phyloP scores from a whole-genome alignment of 2,888 invertebrate species.

The Sacculina carcini region DNA sequence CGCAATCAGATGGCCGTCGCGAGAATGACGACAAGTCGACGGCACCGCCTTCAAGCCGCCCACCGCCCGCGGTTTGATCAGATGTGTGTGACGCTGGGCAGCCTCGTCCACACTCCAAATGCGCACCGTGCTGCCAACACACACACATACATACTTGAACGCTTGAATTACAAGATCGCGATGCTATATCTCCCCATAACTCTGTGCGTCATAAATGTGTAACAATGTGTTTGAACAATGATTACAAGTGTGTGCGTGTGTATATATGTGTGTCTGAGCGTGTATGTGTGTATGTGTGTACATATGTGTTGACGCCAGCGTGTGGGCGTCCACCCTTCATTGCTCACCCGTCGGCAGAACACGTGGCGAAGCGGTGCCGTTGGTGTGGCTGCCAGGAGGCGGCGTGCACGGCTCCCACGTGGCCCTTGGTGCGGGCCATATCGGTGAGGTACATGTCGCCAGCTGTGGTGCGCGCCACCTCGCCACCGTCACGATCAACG shows the following conservation, averaged over 20 bases:
- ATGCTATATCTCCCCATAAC: too few species aligned
- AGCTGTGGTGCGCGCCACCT: slow-evolving; percentile 70
- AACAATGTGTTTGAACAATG: too few species aligned
- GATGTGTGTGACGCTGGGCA: slow-evolving; percentile 44
- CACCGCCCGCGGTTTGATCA: slow-evolving; percentile 63
- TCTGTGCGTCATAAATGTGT: too few species aligned
- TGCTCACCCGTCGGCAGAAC: slow-evolving; percentile 54
- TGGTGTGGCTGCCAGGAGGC: slow-evolving; percentile 83
- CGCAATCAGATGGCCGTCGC: slow-evolving; percentile 62
- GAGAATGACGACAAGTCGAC: slow-evolving; percentile 51
- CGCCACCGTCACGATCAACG: slow-evolving; percentile 77
- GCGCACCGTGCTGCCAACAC: slow-evolving; percentile 36
- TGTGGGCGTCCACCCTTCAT: slow-evolving; percentile 1
- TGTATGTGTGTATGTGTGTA: too few species aligned
- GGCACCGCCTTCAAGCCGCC: slow-evolving; percentile 67
- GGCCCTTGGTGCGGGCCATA: slow-evolving; percentile 77
- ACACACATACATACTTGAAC: too few species aligned
- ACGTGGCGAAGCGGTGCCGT: slow-evolving; percentile 77
- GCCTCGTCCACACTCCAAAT: slow-evolving; percentile 63
- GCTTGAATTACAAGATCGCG: too few species aligned
- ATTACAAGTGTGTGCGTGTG: too few species aligned
- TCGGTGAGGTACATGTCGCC: slow-evolving; percentile 90
- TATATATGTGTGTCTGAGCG: too few species aligned
- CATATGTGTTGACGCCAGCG: too few species aligned
- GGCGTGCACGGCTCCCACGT: slow-evolving; percentile 63